phyloP scores from a whole-genome alignment of 2,888 invertebrate species.

The Scrobipalpa atriplicella region DNA sequence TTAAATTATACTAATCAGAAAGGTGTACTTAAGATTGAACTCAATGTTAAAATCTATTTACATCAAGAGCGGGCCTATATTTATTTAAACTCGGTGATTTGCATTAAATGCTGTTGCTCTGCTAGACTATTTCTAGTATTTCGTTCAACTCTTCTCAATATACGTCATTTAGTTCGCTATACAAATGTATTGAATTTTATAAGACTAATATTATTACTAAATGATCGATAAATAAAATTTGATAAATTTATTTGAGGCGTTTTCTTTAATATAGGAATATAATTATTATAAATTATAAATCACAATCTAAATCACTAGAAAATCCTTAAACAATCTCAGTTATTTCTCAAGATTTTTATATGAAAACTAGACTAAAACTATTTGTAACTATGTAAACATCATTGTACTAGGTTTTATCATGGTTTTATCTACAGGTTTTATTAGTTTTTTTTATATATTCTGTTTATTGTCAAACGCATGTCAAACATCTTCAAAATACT shows the following conservation, averaged over 20 bases:
- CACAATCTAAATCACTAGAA: too few species aligned
- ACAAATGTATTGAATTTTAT: slow-evolving; percentile 73
- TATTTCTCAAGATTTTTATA: too few species aligned
- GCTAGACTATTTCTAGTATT: slow-evolving; percentile 46
- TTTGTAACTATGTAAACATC: too few species aligned
- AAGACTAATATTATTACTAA: slow-evolving; percentile 68
- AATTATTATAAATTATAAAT: too few species aligned
- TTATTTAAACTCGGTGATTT: slow-evolving; percentile 41
- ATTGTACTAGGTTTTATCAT: too few species aligned
- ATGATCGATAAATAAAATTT: slow-evolving; percentile 49
- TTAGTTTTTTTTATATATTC: too few species aligned
- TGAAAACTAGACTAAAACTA: too few species aligned
- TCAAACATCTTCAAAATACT: background rate
- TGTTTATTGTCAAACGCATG: background rate
- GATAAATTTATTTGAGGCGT: slow-evolving; percentile 28
- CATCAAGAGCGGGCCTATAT: slow-evolving; percentile 28
- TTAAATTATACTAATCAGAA: too few species aligned
- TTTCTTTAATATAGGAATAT: background rate
- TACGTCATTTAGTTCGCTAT: slow-evolving; percentile 60
- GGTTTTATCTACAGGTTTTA: too few species aligned
- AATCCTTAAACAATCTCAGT: too few species aligned
- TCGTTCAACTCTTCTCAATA: slow-evolving; percentile 51
- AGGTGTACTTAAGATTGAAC: too few species aligned
- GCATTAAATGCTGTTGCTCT: slow-evolving; percentile 62
- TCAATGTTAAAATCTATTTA: background rate